Base-by-base conservation (phyloP, 2,797 vertebrate species). In the Thunnus albacares region DNA sequence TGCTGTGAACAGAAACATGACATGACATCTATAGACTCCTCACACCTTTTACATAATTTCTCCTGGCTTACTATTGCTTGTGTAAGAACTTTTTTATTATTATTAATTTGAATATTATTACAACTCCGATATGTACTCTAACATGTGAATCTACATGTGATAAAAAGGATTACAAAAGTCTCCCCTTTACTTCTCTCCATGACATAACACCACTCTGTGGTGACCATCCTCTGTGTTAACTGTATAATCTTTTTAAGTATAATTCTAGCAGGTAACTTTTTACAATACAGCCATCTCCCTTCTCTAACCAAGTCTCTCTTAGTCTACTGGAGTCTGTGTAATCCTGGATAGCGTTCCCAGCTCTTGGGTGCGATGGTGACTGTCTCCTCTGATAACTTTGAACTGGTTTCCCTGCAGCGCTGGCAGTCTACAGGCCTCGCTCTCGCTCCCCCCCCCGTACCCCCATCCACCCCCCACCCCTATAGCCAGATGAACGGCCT, bases 361-460 rank as follows among this genome's bases (percentile, higher is more conserved):
- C 87, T 90, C 83, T 86, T 47, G 86, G 87, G 83, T 84, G 88
- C 75, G 76, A 92, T 90, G 85, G 90, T 71, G 83, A 93, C 93
- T 95, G 93, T 89, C 93, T 92, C 89, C 76, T 81, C 89, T 93
- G 92, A 95, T 95, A 93, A 92, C 92, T 91, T 89, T 89, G 89
- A 89, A 90, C 92, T 90, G 82, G 90, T 87, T 83, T 89, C 87
- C 89, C 91, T 87, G 88, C 88, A 90, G 87, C 83, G 71, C 88
- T 80, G 71, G 81, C 84, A 86, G 87, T 82, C 86, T 91, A 73
- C 88, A 85, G 72, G n/a, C 65, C 68, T 24, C 35, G 10, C 47
- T 35, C 61, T 17, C 64, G 65, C 20, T 30, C 17, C n/a, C 9
- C 30, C 28, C 45, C 30, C 12, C 26, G 38, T 17, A 17, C 30